Evolutionary conservation across 2,888 invertebrate species (phyloP).

Genomic region (Ditylenchus weischeri): DNA sequence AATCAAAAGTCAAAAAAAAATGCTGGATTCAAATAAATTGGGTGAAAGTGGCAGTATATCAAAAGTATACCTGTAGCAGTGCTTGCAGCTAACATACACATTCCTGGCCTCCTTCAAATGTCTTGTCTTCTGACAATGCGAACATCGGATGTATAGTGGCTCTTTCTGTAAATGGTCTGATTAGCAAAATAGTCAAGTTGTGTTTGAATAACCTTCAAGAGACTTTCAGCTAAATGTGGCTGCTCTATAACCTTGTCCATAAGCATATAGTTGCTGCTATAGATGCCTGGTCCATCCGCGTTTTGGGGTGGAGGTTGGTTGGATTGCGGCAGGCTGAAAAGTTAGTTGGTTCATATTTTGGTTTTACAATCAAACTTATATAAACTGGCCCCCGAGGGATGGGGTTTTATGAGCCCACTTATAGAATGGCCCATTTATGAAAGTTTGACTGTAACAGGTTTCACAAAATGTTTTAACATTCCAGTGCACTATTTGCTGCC

Average conservation of each 20-base stretch:
- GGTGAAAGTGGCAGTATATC: too few species aligned
- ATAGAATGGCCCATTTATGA: too few species aligned
- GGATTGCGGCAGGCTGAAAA: conserved; percentile 21
- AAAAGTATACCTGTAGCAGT: conserved; percentile 73
- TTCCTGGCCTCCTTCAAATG: conserved; percentile 71
- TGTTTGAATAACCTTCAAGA: conserved; percentile 40
- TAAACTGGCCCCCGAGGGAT: too few species aligned
- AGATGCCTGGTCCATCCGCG: conserved; percentile 53
- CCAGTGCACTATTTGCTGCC: too few species aligned
- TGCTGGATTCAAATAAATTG: too few species aligned
- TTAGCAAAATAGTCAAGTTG: background rate
- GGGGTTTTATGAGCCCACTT: too few species aligned
- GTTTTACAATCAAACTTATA: too few species aligned
- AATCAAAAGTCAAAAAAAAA: too few species aligned
- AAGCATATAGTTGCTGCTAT: conserved; percentile 47
- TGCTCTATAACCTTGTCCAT: conserved; percentile 52
- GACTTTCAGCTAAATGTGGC: conserved; percentile 54
- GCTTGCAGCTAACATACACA: conserved; percentile 84
- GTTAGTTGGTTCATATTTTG: background rate
- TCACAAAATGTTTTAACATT: too few species aligned
- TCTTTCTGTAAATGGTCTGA: conserved; percentile 28
- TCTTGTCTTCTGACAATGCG: conserved; percentile 55
- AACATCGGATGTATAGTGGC: conserved; percentile 51
- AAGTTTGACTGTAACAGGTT: too few species aligned
- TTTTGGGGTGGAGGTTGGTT: conserved; percentile 24